phyloP scores from a whole-genome alignment of 2,797 vertebrate genomes.

The Pangasius krempfi region DNA sequence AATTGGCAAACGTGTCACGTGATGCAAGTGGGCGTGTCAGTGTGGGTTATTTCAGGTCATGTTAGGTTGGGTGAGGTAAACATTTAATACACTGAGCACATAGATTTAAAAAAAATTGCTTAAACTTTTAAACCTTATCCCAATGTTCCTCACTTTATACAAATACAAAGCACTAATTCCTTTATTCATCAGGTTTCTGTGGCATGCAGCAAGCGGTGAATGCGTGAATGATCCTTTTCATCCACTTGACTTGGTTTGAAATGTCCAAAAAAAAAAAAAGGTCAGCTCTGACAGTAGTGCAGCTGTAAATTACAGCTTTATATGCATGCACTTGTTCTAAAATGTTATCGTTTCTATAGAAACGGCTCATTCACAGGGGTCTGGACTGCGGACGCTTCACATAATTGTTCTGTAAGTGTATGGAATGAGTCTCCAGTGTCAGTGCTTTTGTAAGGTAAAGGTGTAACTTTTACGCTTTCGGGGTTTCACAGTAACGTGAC shows the following conservation, averaged over 20 bases:
- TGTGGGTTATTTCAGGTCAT: background rate
- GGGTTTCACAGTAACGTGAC: background rate
- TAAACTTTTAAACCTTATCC: background rate
- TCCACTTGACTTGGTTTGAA: background rate
- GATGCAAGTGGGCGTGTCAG: background rate
- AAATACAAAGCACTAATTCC: background rate
- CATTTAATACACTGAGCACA: background rate
- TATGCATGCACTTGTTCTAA: background rate
- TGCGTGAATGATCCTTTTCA: background rate
- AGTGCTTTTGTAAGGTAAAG: background rate
- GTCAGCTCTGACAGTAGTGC: background rate
- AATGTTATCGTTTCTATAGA: background rate
- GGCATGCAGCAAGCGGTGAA: background rate
- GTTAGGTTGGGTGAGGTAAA: background rate
- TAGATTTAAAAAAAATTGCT: rapidly evolving
- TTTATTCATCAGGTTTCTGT: background rate
- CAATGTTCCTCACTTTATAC: background rate
- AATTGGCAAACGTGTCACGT: background rate
- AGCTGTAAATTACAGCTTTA: background rate
- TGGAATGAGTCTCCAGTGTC: background rate
- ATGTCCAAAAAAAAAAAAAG: background rate
- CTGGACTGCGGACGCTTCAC: background rate
- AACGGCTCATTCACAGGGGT: background rate
- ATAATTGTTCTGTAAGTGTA: background rate
- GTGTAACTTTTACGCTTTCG: background rate